Conservation (phyloP, 2,113 vertebrate genomes). For the Coryphaenoides rupestris region DNA sequence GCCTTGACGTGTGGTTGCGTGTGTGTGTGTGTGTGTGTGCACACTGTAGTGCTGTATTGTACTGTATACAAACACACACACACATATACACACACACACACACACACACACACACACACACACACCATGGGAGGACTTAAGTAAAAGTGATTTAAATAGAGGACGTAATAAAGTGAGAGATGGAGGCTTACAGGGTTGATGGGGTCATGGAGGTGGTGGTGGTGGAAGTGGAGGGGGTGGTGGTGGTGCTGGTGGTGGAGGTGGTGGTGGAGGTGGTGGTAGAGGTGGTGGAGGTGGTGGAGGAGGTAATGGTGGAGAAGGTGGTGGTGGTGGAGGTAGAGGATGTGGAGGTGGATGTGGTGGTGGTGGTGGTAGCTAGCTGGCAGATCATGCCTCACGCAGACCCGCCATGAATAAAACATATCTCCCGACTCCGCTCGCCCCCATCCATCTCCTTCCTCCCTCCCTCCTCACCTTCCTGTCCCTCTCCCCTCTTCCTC, state of each 20-base stretch:
- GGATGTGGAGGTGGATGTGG: slow-evolving; percentile 30
- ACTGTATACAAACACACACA: too few relatives aligned
- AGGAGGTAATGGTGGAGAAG: too few relatives aligned
- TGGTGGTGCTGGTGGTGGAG: slow-evolving; percentile 43
- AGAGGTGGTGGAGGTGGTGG: slow-evolving; percentile 41
- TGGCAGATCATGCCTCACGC: slow-evolving; percentile 73
- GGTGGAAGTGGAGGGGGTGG: slow-evolving; percentile 40
- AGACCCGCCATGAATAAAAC: slow-evolving; percentile 76
- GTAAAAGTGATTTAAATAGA: slow-evolving; percentile 63
- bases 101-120: slow-evolving; percentile 27
- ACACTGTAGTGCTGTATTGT: too few relatives aligned
- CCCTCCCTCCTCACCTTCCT: slow-evolving; percentile 54
- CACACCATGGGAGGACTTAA: slow-evolving; percentile 28
- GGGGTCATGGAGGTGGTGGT: too few relatives aligned
- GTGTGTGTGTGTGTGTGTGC: too few relatives aligned
- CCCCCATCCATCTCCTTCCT: slow-evolving; percentile 59
- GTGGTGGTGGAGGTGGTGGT: slow-evolving; percentile 54
- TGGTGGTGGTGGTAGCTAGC: slow-evolving; percentile 55
- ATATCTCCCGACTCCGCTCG: slow-evolving; percentile 60
- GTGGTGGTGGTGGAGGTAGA: slow-evolving; percentile 46
- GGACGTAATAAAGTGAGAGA: slow-evolving; percentile 48
- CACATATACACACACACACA: too few relatives aligned
- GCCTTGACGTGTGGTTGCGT: too few relatives aligned
- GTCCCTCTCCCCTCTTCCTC: slow-evolving; percentile 65
- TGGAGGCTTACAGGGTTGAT: too few relatives aligned